Conservation (phyloP, 2,113 vertebrate genomes). For the Hydrochoerus hydrochaeris region DNA sequence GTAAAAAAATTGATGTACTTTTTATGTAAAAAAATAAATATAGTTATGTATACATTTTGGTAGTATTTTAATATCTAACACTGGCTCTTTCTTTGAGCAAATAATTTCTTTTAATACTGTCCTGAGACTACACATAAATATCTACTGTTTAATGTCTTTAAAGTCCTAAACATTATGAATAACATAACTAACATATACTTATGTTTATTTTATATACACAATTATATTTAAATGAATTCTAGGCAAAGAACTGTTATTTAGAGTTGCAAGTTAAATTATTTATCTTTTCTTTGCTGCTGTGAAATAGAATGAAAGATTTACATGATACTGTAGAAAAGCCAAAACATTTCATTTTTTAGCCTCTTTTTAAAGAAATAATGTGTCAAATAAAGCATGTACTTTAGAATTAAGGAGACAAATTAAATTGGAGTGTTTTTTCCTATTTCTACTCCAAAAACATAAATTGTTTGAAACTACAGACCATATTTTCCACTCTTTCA, state of each 20-base stretch:
- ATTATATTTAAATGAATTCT: slow-evolving; percentile 1
- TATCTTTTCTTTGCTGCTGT: not conserved
- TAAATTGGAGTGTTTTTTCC: not conserved
- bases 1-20: not conserved
- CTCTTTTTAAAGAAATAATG: slow-evolving; percentile 7
- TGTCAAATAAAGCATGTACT: not conserved
- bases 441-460: not conserved
- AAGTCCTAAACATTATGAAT: not conserved
- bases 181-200: not conserved
- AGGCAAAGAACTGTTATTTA: not conserved
- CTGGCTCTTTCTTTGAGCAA: not conserved
- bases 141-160: not conserved
- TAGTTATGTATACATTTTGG: not conserved
- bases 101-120: not conserved
- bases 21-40: not conserved
- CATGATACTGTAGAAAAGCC: not conserved
- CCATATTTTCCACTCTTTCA: not conserved
- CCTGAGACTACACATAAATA: not conserved
- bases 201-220: not conserved
- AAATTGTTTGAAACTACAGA: not conserved
- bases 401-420: not conserved
- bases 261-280: not conserved
- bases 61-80: not conserved
- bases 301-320: slow-evolving; percentile 33
- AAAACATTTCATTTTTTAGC: not conserved